Conservation (phyloP, 2,888 invertebrate species). For the Eucera pruinosa region DNA sequence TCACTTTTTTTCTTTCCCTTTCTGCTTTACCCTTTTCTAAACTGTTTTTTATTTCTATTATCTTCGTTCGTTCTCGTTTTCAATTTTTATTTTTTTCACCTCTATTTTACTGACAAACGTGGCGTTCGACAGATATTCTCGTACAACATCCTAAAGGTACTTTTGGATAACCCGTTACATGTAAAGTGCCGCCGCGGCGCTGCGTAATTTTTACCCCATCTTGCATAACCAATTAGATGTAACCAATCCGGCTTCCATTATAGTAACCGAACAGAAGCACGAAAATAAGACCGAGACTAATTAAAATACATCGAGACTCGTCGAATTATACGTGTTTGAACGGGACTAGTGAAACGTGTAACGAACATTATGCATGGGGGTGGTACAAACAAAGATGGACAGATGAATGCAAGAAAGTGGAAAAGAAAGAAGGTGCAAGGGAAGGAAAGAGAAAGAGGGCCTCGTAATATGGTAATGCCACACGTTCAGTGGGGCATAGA, state of each 20-base stretch:
- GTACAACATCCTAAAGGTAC: too few species aligned
- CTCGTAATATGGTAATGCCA: conserved; percentile 74
- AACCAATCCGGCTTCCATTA: background rate
- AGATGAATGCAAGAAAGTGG: conserved; percentile 15
- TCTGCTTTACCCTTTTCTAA: too few species aligned
- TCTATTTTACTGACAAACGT: too few species aligned
- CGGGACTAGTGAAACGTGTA: background rate
- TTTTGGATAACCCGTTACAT: background rate
- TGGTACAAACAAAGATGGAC: conserved; percentile 2
- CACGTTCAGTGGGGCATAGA: conserved; percentile 65
- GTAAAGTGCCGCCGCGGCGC: background rate
- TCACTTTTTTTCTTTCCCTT: too few species aligned
- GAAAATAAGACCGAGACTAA: background rate
- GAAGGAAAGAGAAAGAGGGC: conserved; percentile 40
- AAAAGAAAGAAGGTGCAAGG: background rate
- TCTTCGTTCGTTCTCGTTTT: too few species aligned
- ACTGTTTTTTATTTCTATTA: too few species aligned
- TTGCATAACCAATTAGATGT: conserved; percentile 3
- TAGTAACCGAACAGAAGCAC: background rate
- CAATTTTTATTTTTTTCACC: too few species aligned
- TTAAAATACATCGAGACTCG: conserved; percentile 14
- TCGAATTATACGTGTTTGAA: background rate
- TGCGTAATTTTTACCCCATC: background rate
- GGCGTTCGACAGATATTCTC: too few species aligned
- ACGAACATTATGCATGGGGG: background rate